Base-by-base conservation (phyloP, 2,888 invertebrate genomes). In the Latrodectus hesperus region DNA sequence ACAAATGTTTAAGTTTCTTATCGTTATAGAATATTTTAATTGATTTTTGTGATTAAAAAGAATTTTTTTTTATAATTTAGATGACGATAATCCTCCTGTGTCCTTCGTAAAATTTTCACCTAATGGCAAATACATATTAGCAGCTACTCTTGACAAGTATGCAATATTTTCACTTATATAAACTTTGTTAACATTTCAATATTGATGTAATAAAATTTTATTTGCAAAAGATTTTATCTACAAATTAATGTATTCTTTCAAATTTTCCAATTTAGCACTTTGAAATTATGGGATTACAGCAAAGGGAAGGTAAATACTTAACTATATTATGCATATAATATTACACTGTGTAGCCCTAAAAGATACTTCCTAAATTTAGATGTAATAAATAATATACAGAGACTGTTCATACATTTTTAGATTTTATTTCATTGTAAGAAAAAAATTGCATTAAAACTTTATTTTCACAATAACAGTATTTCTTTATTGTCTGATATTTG, bases 91-190 rank as follows among this genome's bases (percentile, higher is more conserved):
- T 93, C 99, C 99, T 12, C 99, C 99, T 0, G 99, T 99, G 12
- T 99, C 99, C 10, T 99, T 99, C 93, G 99, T 99, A 0, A 99
- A 99, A 93, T 99, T 99, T 93, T 99, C 99, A 75, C 99, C 99
- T 0, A 99, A 99, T 93, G 99, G 99, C 91, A 99, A 99, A 93
- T 99, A 99, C 92, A 99, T 99, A 90, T 93, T 99, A 90, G 99
- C 99, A 17, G 99, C 99, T 11, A 99, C 99, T 0, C 93, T 99
- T 84, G 99, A 99, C 93, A 99, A 99, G 93, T 93, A 90, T 91
- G 91, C 60, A 14, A 14, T n/a, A 65, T 26, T 53, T 52, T 75
- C 49, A 16, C 22, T 68, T 2, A 68, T 22, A 26, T 14, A 12
- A 51, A 17, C 38, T 49, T 65, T 60, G n/a, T 75, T 60, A 22